These are phyloP conservation scores for Hydropotes inermis DNA, from an alignment of 2,113 vertebrate species.

Conservation along the genomic window DNA sequence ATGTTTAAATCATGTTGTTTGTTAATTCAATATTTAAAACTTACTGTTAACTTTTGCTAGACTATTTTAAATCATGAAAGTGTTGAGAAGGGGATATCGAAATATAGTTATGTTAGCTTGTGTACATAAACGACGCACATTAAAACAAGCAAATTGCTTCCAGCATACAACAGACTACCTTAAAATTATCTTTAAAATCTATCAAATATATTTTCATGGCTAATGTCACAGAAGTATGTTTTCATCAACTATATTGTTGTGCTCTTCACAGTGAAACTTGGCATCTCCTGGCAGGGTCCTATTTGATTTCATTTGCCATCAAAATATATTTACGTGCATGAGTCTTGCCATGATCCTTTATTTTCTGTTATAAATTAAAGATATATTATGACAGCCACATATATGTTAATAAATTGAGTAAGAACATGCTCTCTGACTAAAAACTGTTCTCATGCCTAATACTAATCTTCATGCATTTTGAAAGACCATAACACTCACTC, in stretches of 20 bases:
- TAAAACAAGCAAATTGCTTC: slow-evolving; percentile 60
- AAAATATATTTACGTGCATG: slow-evolving; percentile 19
- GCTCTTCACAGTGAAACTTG: slow-evolving; percentile 37
- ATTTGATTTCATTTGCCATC: slow-evolving; percentile 39
- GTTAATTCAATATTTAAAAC: slow-evolving; percentile 53
- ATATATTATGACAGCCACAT: background rate
- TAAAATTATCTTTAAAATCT: slow-evolving; percentile 54
- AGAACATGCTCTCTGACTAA: background rate
- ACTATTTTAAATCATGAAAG: slow-evolving; percentile 54
- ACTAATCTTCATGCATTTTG: background rate
- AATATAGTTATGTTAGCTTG: slow-evolving; percentile 16
- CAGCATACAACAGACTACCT: slow-evolving; percentile 70
- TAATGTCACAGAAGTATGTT: slow-evolving; percentile 27
- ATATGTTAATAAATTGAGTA: slow-evolving; percentile 19
- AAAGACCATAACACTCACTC: slow-evolving; percentile 3
- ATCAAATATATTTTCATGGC: slow-evolving; percentile 41
- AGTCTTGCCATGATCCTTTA: background rate
- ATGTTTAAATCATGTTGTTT: slow-evolving; percentile 53
- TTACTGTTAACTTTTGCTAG: slow-evolving; percentile 64
- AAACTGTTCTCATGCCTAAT: background rate
- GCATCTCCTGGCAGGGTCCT: slow-evolving; percentile 56
- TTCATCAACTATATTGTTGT: slow-evolving; percentile 28
- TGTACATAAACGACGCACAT: slow-evolving; percentile 43
- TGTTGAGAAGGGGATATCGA: slow-evolving; percentile 32
- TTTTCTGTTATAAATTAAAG: slow-evolving; percentile 19